Evolutionary conservation across 2,888 invertebrate genomes (phyloP), one percentile per base, ranked within the genome.

Genomic region (Apotomis capreana): DNA sequence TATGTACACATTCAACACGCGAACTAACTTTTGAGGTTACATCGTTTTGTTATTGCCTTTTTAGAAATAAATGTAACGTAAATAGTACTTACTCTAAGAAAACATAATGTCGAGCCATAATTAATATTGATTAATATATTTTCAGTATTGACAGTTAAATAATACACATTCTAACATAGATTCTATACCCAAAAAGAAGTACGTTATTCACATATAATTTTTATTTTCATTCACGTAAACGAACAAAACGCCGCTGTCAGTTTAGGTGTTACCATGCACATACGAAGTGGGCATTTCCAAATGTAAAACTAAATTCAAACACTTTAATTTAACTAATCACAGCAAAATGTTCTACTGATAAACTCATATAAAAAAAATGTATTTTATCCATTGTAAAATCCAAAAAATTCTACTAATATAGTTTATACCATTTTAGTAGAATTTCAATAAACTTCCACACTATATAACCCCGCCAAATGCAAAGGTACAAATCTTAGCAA

Each of bases 11-110:
- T 51, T 64, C 76, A 79, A 79, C 77, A 74, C 80, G 80, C 82
- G 84, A 82, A 58, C 26, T 26, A 26, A 26, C 26, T 76, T 74
- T 80, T 82, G 78, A 85, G 86, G 86, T 86, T 86, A 85, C 58
- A 26, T 26, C 80, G 81, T 83, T 79, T 81, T 46, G 75, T 75
- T 75, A n/a, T 37, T 74, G 63, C 71, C 58, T 62, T 8, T 8
- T 26, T 63, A 13, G 8, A n/a, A 44, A n/a, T 52, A 68, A 63
- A 74, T 62, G 69, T 49, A 10, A 49, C 5, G 5, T 10, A 49
- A 3, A 49, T 49, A 9, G 49, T 49, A 49, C 49, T 10, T 9
- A 44, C 44, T 8, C 8, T 44, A 44, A 5, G 44, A 2, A 26
- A 26, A 26, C 15, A 15, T 15, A 26, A 26, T 26, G 2, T 26